phyloP scores from a whole-genome alignment of 2,797 vertebrate species.

The Gymnodraco acuticeps region DNA sequence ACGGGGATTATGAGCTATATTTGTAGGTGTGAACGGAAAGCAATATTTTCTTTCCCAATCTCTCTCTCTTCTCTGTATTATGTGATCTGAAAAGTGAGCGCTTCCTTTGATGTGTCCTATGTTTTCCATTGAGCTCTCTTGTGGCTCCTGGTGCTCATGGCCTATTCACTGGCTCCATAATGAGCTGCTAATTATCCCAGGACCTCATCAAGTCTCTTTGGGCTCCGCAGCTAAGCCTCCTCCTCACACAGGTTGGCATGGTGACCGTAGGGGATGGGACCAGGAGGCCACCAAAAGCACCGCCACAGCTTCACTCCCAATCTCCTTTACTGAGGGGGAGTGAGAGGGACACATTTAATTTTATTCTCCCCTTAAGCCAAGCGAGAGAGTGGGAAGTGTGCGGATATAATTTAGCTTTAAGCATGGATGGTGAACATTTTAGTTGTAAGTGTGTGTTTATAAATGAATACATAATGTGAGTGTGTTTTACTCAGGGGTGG shows the following conservation, averaged over 20 bases:
- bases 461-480: conserved; percentile 5
- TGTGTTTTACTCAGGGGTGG: background rate
- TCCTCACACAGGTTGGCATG: conserved; percentile 77
- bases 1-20: conserved; percentile 71
- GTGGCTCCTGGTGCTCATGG: conserved; percentile 58
- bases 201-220: conserved; percentile 74
- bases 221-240: conserved; percentile 60
- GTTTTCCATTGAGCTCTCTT: conserved; percentile 59
- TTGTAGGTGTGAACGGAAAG: conserved; percentile 71
- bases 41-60: conserved; percentile 50
- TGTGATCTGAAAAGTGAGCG: conserved; percentile 53
- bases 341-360: conserved; percentile 25
- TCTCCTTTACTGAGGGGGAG: conserved; percentile 14
- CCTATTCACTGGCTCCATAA: conserved; percentile 75
- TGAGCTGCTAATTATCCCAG: conserved; percentile 81
- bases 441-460: conserved; percentile 2
- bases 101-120: conserved; percentile 74
- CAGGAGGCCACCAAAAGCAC: conserved; percentile 60
- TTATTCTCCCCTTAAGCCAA: conserved; percentile 20
- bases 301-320: conserved; percentile 21
- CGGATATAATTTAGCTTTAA: conserved; percentile 23
- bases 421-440: background rate
- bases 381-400: conserved; percentile 34
- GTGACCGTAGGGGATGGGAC: conserved; percentile 66
- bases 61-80: conserved; percentile 47